Base-by-base conservation (phyloP, 2,113 vertebrate species). In the Eulemur macaco region DNA sequence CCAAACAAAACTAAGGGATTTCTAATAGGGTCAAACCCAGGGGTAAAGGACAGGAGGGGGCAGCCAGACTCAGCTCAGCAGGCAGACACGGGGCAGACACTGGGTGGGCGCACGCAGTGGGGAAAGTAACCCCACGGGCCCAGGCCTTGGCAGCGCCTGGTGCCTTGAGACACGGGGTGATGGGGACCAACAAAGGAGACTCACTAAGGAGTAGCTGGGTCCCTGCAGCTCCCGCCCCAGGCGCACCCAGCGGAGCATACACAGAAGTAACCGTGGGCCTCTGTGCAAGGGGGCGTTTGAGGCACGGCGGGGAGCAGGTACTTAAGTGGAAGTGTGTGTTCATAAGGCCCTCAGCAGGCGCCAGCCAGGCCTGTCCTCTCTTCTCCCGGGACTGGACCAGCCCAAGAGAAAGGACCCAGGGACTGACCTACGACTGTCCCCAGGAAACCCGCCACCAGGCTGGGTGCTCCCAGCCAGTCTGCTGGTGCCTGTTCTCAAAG, bases 101-200 rank as follows among this genome's bases (percentile, higher is more conserved):
- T 23, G 23, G 23, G 63, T 20, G 39, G 50, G 5, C 10, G 2
- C n/a, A 13, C 1, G 0, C 13, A 13, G 47, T 1, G 6, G 29
- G 45, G 42, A 15, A 80, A 18, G 8, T 5, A 9, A 42, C 29
- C 31, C 47, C n/a, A 34, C 6, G 6, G n/a, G 21, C 45, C 82
- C 34, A 42, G 85, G 45, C 7, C 45, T 11, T 11, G 34, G 50
- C 54, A 52, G 45, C 15, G 1, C 23, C 74, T 50, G 34, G 52
- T 2, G 9, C 63, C 50, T 15, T 25, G 6, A 78, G 78, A 77
- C 95, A 21, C 11, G 1, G 73, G 50, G 20, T 84, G 6, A 39
- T 10, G 47, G 17, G 20, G 7, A 11, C 13, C 1, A 9, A 77
- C 31, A 31, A 58, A 66, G 73, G 23, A 34, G 25, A 63, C 45